These are phyloP conservation scores for Coregonus ussuriensis DNA, from an alignment of 2,797 vertebrate species.

Conservation along the genomic window DNA sequence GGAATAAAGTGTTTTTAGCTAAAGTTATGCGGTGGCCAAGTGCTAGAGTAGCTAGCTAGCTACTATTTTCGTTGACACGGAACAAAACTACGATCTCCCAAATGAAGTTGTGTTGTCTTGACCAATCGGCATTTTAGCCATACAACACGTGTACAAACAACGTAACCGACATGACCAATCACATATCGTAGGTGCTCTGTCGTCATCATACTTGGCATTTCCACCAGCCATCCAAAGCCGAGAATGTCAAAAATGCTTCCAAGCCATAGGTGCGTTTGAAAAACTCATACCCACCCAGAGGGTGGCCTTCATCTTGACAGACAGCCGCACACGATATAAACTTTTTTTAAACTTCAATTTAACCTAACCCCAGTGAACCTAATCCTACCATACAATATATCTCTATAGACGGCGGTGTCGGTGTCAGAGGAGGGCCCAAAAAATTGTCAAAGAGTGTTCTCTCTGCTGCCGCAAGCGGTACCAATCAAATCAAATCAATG, in stretches of 20 bases:
- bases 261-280: conserved; percentile 77
- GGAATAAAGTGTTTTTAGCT: not conserved
- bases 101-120: conserved; percentile 54
- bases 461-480: too few relatives aligned
- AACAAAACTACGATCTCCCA: conserved; percentile 79
- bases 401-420: too few relatives aligned
- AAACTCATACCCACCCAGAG: conserved; percentile 60
- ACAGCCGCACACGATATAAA: not conserved
- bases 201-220: conserved; percentile 10
- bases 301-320: not conserved
- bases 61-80: conserved; percentile 76
- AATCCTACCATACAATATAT: too few relatives aligned
- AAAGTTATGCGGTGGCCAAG: not conserved
- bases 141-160: conserved; percentile 19
- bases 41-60: conserved; percentile 20
- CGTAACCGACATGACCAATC: conserved; percentile 57
- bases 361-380: too few relatives aligned
- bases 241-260: conserved; percentile 23
- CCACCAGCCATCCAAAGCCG: conserved; percentile 41
- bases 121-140: conserved; percentile 64
- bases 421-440: too few relatives aligned
- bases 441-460: too few relatives aligned
- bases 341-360: not conserved
- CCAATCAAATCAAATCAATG: too few relatives aligned
- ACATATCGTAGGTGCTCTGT: accelerated